These are phyloP conservation scores for Pantherophis vulpinus DNA, from an alignment of 2,797 vertebrate genomes.

Conservation along the genomic window DNA sequence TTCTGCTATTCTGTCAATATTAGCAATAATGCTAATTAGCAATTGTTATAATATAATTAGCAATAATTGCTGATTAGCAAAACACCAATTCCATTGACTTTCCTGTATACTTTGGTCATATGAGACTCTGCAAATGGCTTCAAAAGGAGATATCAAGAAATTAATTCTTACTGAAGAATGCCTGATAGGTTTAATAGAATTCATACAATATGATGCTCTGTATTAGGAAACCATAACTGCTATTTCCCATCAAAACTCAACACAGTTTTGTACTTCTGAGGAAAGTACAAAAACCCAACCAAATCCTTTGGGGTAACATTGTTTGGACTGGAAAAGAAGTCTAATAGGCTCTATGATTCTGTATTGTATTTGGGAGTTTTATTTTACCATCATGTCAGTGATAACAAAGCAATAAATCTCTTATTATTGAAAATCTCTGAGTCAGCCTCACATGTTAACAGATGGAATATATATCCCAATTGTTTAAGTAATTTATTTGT, in stretches of 20 bases:
- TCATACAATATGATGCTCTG: not conserved
- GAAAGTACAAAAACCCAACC: not conserved
- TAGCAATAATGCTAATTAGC: not conserved
- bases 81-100: not conserved
- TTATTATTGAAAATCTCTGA: not conserved
- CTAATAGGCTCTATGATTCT: not conserved
- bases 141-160: not conserved
- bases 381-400: not conserved
- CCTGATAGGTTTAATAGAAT: not conserved
- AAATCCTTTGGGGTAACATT: not conserved
- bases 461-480: not conserved
- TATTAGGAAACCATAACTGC: not conserved
- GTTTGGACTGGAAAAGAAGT: not conserved
- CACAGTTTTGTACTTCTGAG: not conserved
- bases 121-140: not conserved
- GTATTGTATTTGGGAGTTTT: not conserved
- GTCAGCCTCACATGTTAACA: not conserved
- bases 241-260: not conserved
- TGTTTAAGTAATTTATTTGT: not conserved
- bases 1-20: not conserved
- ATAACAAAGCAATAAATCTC: not conserved
- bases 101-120: not conserved
- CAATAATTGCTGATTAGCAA: not conserved
- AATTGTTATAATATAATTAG: not conserved
- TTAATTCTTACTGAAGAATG: not conserved